A percentile compares a stretch with the other conserved stretches of the same genome.
These are phyloP conservation scores for Triplophysa bombifrons DNA, from an alignment of 2,797 vertebrate species.

Conservation along the genomic window DNA sequence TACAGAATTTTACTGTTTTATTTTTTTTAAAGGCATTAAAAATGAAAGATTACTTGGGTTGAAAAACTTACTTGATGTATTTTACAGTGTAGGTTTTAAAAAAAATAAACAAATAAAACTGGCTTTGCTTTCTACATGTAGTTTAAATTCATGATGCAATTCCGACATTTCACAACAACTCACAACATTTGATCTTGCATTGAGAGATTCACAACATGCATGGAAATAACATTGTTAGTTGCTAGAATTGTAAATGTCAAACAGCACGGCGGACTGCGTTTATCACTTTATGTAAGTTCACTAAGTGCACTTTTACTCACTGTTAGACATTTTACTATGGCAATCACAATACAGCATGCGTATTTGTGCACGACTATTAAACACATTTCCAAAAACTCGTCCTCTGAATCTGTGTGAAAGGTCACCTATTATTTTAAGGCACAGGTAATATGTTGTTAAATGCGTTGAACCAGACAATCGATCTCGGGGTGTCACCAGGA, in stretches of 20 bases:
- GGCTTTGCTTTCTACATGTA: neutral
- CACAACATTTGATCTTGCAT: neutral
- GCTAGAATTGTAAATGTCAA: neutral
- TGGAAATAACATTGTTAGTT: no score
- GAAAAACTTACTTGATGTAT: no score
- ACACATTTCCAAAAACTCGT: constrained; percentile 1
- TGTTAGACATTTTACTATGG: neutral
- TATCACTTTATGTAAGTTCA: neutral
- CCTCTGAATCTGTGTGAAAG: constrained; percentile 13
- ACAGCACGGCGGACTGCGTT: neutral
- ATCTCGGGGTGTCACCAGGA: constrained; percentile 26
- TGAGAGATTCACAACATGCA: neutral
- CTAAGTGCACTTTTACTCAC: neutral
- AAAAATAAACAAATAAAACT: neutral
- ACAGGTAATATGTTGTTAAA: constrained; percentile 38
- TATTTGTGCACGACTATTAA: neutral
- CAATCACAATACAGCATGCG: neutral
- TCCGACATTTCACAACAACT: neutral
- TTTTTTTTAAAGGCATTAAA: no score
- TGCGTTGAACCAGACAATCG: constrained; percentile 42
- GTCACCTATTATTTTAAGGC: constrained; percentile 8
- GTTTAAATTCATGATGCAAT: neutral
- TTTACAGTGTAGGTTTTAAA: no score
- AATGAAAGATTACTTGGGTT: no score
- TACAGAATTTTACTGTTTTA: no score